phyloP scores from a whole-genome alignment of 2,888 invertebrate species.

The Cylloceria caligata region DNA sequence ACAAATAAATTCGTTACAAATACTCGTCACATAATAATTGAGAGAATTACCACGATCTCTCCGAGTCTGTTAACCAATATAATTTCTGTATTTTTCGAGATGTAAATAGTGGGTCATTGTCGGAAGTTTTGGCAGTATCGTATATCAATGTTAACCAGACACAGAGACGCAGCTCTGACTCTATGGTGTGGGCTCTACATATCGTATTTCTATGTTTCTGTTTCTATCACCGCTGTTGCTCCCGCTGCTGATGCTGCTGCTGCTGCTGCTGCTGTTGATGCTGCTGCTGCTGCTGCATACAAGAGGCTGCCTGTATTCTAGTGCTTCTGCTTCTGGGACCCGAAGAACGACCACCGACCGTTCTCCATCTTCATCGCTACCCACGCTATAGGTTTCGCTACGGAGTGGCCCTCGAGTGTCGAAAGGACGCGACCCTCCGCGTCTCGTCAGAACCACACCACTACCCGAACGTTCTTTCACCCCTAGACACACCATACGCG shows the following conservation, averaged over 20 bases:
- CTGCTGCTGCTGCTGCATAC: background rate
- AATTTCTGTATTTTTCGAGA: too few relatives aligned
- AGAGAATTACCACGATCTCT: too few relatives aligned
- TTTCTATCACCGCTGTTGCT: background rate
- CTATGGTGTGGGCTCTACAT: background rate
- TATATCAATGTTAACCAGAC: too few relatives aligned
- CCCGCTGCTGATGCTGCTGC: background rate
- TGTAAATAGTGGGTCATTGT: too few relatives aligned
- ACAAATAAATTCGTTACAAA: too few relatives aligned
- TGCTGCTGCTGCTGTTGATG: background rate
- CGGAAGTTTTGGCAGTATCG: too few relatives aligned
- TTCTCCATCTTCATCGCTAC: slow-evolving; percentile 53
- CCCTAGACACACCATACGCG: slow-evolving; percentile 46
- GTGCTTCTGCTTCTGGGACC: slow-evolving; percentile 16
- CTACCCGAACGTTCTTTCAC: slow-evolving; percentile 57
- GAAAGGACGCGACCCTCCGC: slow-evolving; percentile 55
- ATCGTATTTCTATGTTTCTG: background rate
- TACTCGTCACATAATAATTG: too few relatives aligned
- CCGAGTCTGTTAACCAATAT: too few relatives aligned
- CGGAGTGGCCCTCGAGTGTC: slow-evolving; percentile 64
- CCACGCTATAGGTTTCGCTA: slow-evolving; percentile 28
- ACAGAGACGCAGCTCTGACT: background rate
- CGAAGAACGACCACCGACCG: slow-evolving; percentile 35
- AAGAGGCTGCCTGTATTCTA: slow-evolving; percentile 28
- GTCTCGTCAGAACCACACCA: slow-evolving; percentile 33